phyloP scores from a whole-genome alignment of 2,797 vertebrate species.

The Crenichthys baileyi region DNA sequence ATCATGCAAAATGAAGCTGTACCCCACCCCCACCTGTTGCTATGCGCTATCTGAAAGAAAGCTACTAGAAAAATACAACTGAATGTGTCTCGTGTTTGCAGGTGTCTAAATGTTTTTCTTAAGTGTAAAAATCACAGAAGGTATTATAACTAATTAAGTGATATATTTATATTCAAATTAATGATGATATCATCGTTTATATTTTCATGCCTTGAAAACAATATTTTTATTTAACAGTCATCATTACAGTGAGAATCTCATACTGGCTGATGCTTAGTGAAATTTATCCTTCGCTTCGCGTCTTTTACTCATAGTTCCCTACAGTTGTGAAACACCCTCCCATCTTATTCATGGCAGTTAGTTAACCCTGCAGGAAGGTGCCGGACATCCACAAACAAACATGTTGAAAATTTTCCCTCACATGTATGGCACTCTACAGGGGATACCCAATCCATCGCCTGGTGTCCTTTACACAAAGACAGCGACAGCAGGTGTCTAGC shows the following conservation, averaged over 20 bases:
- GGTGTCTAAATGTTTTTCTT: not conserved
- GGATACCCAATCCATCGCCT: constrained; percentile 41
- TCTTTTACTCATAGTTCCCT: not conserved
- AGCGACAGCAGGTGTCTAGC: constrained; percentile 56
- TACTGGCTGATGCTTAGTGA: not conserved
- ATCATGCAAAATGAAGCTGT: not conserved
- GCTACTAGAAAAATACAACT: not conserved
- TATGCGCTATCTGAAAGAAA: not conserved
- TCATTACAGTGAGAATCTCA: too few relatives aligned
- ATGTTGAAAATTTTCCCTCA: constrained; percentile 14
- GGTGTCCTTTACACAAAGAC: constrained; percentile 61
- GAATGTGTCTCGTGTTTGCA: not conserved
- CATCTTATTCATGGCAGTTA: not conserved
- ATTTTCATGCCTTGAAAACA: too few relatives aligned
- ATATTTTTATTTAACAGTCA: too few relatives aligned
- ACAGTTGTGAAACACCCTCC: constrained; percentile 10
- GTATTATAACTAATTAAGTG: too few relatives aligned
- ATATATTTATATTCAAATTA: too few relatives aligned
- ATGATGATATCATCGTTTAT: too few relatives aligned
- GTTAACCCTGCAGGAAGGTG: constrained; percentile 29
- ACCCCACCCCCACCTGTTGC: not conserved
- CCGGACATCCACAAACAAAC: constrained; percentile 13
- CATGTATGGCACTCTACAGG: constrained; percentile 13
- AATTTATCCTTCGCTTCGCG: not conserved
- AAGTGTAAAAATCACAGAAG: too few relatives aligned